Base-by-base conservation (phyloP, 2,113 vertebrate species). In the Equus quagga region DNA sequence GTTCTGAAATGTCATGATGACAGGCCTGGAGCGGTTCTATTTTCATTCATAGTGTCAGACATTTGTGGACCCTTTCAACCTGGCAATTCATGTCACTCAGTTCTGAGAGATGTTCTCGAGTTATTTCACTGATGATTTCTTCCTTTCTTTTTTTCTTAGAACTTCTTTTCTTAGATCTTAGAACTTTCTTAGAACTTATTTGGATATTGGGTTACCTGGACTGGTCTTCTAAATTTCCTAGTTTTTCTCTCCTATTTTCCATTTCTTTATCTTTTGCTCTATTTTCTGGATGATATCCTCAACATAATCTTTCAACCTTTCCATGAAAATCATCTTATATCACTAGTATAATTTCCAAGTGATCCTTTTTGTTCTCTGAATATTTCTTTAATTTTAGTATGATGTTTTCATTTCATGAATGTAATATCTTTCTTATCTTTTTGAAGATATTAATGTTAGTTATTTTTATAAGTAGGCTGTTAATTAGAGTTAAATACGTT, bases 401-500 rank as follows among this genome's bases (percentile, higher is more conserved):
- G 69, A 54, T 28, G 0, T 49, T 95, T 46, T 83, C 65, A 69
- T 67, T 88, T 73, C 46, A 84, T 44, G 46, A 91, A 60, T 67
- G 19, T 65, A 72, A 60, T 62, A 44, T 33, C 14, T 54, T 46
- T 86, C 21, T 46, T 36, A 81, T 31, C 3, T 84, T 84, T 97
- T 67, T 60, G 18, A 91, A 83, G 14, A 54, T 75, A 46, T 18
- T 83, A 72, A 51, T 56, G 82, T 82, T 21, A 72, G 60, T 49
- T 78, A 70, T 54, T 96, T 91, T 93, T 91, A 58, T 73, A 79
- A 70, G 33, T 72, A 82, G 28, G 33, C 24, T 91, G 46, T 76
- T 49, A 69, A 41, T 26, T 60, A 86, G 11, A 70, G 36, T 56
- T 56, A 33, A 64, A 75, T 60, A 24, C 36, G 36, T 18, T 49